Percentiles rank a stretch among this genome's conserved stretches.
Conservation (phyloP, 2,797 vertebrate species). For the Lepus townsendii region DNA sequence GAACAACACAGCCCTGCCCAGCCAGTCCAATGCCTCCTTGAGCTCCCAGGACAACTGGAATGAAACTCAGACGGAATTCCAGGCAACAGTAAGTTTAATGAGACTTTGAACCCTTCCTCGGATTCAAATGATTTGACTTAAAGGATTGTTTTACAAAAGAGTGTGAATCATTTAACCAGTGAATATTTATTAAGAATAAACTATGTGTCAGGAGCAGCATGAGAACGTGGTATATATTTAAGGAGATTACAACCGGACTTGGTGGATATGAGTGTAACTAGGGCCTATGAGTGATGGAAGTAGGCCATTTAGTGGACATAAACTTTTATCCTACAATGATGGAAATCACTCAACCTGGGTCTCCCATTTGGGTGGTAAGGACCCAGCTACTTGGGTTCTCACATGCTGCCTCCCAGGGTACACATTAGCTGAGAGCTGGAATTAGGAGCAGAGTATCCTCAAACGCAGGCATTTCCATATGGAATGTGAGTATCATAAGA, state of each 20-base stretch:
- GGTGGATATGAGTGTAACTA: background rate
- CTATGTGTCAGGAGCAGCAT: background rate
- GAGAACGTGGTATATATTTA: background rate
- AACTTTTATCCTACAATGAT: background rate
- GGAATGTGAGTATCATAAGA: too few species aligned
- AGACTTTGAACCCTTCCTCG: background rate
- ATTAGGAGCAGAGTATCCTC: too few species aligned
- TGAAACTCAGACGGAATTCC: background rate
- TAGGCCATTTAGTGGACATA: background rate
- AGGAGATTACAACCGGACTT: background rate
- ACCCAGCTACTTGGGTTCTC: too few species aligned
- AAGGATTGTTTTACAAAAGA: background rate
- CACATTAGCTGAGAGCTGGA: too few species aligned
- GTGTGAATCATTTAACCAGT: background rate
- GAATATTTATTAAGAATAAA: background rate
- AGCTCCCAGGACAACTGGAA: conserved; percentile 17
- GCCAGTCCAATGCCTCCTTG: background rate
- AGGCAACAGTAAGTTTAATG: conserved; percentile 12
- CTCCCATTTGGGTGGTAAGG: too few species aligned
- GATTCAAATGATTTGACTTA: background rate
- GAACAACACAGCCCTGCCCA: background rate
- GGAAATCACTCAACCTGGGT: background rate
- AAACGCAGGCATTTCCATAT: too few species aligned
- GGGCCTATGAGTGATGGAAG: background rate
- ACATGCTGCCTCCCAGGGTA: too few species aligned